A percentile compares a stretch with the other conserved stretches of the same genome.
These are phyloP conservation scores for Calonectris borealis DNA, from an alignment of 2,113 vertebrate species.

Conservation along the genomic window DNA sequence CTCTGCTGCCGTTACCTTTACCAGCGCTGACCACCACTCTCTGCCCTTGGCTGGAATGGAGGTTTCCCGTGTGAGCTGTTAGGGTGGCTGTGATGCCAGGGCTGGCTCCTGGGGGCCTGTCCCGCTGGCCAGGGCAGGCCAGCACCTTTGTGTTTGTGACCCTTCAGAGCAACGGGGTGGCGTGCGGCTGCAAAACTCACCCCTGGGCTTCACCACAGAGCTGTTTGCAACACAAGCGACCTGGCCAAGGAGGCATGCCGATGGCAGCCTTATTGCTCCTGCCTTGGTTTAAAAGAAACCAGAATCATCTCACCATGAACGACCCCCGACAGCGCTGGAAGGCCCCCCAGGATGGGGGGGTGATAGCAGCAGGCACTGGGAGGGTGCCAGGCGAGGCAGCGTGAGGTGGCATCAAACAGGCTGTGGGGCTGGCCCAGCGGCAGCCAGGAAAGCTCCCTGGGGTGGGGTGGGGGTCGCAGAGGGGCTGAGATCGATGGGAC, in stretches of 20 bases:
- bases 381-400: too few relatives aligned
- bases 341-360: too few relatives aligned
- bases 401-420: too few relatives aligned
- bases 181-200: neutral
- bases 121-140: accelerated
- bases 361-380: neutral
- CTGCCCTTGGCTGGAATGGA: neutral
- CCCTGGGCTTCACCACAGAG: neutral
- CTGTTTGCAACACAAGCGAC: accelerated
- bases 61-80: neutral
- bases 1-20: neutral
- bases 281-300: neutral
- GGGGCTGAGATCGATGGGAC: neutral
- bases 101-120: neutral
- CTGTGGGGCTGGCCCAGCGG: neutral
- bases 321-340: neutral
- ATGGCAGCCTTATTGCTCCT: neutral
- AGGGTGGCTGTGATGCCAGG: neutral
- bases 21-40: accelerated
- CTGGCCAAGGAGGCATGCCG: accelerated
- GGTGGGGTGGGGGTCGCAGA: neutral
- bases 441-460: neutral
- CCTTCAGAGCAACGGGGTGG: neutral
- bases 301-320: neutral
- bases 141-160: neutral